Evolutionary conservation across 2,113 vertebrate genomes (phyloP).

Genomic region (Pseudolaguvia tuberculata): DNA sequence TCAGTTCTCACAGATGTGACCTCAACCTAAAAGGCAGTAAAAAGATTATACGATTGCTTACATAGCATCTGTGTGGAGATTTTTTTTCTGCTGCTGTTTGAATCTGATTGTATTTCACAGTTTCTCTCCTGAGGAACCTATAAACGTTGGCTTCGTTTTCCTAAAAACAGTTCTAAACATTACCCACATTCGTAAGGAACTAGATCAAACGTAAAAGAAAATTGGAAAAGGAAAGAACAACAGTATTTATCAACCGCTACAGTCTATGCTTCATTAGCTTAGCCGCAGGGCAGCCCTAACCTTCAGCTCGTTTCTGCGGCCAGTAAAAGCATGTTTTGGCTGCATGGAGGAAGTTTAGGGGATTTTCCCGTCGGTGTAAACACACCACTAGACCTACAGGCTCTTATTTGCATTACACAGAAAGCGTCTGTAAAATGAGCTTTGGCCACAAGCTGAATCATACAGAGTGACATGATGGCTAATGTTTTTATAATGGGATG

Average conservation of each 20-base stretch:
- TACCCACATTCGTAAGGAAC: neutral
- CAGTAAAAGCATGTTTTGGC: conserved; percentile 27
- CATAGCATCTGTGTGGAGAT: conserved; percentile 16
- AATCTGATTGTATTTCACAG: conserved; percentile 32
- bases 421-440: neutral
- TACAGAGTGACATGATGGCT: neutral
- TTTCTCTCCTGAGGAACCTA: conserved; percentile 6
- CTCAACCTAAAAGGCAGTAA: conserved; percentile 29
- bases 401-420: neutral
- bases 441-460: conserved; percentile 8
- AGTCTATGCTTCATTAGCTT: neutral
- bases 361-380: conserved; percentile 44
- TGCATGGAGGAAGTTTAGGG: conserved; percentile 36
- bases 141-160: neutral
- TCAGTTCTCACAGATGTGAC: conserved; percentile 37
- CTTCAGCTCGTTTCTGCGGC: conserved; percentile 22
- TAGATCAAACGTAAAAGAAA: conserved; percentile 4
- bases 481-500: neutral
- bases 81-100: conserved; percentile 17
- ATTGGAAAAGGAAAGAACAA: conserved; percentile 3
- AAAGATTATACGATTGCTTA: conserved; percentile 34
- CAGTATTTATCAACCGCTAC: conserved; percentile 3
- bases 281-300: conserved; percentile 20
- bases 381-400: conserved; percentile 22
- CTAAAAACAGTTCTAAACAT: neutral